phyloP scores from a whole-genome alignment of 2,888 invertebrate genomes.

The Trachelus tabidus region DNA sequence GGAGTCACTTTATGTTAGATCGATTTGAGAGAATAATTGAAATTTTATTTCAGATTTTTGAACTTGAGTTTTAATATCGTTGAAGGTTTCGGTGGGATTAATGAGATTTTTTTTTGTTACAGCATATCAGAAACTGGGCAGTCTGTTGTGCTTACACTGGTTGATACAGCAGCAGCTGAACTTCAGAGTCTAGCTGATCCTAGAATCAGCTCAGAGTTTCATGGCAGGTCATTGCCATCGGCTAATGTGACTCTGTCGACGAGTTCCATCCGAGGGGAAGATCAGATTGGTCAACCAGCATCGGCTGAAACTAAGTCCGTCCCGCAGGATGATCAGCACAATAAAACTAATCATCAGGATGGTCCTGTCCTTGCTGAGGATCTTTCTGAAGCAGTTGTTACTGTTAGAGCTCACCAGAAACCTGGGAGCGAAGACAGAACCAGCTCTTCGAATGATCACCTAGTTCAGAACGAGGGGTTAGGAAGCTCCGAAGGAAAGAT shows the following conservation, averaged over 20 bases:
- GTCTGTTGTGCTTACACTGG: constrained; percentile 71
- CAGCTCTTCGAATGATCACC: not conserved
- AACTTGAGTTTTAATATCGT: not conserved
- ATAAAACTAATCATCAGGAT: not conserved
- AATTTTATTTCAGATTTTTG: not conserved
- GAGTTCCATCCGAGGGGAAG: constrained; percentile 41
- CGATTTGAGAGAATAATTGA: not conserved
- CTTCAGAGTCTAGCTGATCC: constrained; percentile 70
- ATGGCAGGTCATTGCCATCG: constrained; percentile 66
- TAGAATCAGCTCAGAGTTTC: constrained; percentile 67
- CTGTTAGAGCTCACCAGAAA: constrained; percentile 54
- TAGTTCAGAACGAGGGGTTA: constrained; percentile 27
- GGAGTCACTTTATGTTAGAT: not conserved
- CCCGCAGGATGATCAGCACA: not conserved
- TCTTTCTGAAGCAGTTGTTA: constrained; percentile 36
- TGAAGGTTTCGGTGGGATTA: not conserved
- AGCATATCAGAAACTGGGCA: constrained; percentile 76
- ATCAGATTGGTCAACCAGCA: constrained; percentile 28
- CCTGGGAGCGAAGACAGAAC: constrained; percentile 8
- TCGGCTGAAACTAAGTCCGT: constrained; percentile 12
- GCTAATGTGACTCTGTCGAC: constrained; percentile 60
- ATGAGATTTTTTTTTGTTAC: constrained; percentile 26
- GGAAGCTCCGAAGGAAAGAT: constrained; percentile 17
- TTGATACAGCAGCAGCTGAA: constrained; percentile 73
- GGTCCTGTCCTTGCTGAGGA: not conserved